phyloP scores from a whole-genome alignment of 2,888 invertebrate species.

The Ectropis crepuscularia region DNA sequence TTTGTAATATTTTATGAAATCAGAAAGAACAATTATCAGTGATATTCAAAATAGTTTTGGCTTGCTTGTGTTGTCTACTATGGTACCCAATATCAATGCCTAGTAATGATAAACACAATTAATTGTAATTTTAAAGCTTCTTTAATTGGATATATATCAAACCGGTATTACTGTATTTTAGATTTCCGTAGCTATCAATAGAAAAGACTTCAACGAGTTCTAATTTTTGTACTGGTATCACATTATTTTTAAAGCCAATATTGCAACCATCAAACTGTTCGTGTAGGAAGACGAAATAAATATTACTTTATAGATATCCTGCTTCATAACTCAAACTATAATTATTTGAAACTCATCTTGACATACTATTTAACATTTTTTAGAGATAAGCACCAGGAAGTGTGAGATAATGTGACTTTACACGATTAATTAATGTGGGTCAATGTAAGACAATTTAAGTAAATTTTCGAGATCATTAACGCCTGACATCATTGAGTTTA shows the following conservation, averaged over 20 bases:
- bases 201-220: conserved; percentile 38
- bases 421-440: conserved; percentile 54
- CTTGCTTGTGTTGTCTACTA: no score
- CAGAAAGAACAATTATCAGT: no score
- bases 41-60: no score
- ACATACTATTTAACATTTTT: conserved; percentile 17
- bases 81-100: no score
- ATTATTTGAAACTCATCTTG: not conserved
- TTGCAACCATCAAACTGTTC: not conserved
- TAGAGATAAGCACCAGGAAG: conserved; percentile 48
- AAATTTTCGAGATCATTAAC: conserved; percentile 30
- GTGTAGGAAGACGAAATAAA: not conserved
- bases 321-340: not conserved
- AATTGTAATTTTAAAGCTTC: no score
- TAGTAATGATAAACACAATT: no score
- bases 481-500: conserved; percentile 24
- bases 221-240: not conserved
- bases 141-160: no score
- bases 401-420: conserved; percentile 50
- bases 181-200: conserved; percentile 26
- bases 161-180: no score
- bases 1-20: no score
- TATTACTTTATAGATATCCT: not conserved
- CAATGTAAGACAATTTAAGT: conserved; percentile 51
- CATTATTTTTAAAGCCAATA: not conserved